Evolutionary conservation across 2,113 vertebrate genomes (phyloP).

Genomic region (Chaenocephalus aceratus): DNA sequence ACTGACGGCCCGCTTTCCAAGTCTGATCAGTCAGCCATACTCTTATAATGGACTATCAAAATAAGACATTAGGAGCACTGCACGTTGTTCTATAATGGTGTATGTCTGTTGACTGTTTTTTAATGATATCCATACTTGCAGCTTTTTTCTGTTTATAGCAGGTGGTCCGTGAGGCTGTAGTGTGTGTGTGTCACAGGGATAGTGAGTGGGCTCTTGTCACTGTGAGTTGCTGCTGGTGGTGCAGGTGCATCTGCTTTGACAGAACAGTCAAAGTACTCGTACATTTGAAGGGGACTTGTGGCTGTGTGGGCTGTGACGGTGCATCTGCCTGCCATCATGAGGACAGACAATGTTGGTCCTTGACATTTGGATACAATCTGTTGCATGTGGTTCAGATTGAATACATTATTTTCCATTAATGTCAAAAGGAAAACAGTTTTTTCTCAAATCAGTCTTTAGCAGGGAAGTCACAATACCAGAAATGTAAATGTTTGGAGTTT

Average conservation of each 20-base stretch:
- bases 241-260: conserved; percentile 29
- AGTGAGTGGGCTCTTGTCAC: conserved; percentile 49
- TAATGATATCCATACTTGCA: not conserved
- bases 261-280: conserved; percentile 56
- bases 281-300: conserved; percentile 48
- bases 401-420: not conserved
- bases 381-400: not conserved
- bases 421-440: not conserved
- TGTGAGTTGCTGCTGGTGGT: not conserved
- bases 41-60: conserved; percentile 43
- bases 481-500: too few species aligned
- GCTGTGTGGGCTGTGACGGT: conserved; percentile 47
- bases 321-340: conserved; percentile 23
- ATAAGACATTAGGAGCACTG: conserved; percentile 17
- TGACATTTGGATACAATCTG: not conserved
- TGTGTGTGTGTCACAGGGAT: conserved; percentile 45
- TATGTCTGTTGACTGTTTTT: conserved; percentile 13
- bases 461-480: too few species aligned
- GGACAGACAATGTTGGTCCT: conserved; percentile 9
- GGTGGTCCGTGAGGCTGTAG: conserved; percentile 39
- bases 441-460: not conserved
- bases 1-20: conserved; percentile 53
- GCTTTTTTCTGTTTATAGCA: conserved; percentile 18
- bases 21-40: conserved; percentile 46
- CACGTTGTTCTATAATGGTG: conserved; percentile 4